Evolutionary conservation across 1,140 invertebrate species (phyloP).

Genomic region (Aphelinus atriplicis): DNA sequence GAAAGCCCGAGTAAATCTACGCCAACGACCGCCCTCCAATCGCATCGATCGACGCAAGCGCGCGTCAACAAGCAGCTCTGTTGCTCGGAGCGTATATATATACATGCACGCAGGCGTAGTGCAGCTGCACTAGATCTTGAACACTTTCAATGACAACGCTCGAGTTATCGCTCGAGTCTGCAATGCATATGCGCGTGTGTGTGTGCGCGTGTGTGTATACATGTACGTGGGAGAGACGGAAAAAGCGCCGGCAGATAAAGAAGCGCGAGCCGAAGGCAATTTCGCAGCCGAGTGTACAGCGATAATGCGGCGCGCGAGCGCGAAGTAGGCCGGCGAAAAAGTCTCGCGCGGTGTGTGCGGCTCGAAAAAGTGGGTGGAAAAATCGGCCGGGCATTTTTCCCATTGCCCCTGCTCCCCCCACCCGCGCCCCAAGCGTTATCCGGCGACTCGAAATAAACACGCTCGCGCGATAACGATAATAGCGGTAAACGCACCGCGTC

Average conservation of each 20-base stretch:
- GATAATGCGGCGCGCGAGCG: too few relatives aligned
- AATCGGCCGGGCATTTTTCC: conserved; percentile 46
- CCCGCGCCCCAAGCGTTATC: too few relatives aligned
- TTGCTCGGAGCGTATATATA: too few relatives aligned
- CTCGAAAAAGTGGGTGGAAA: conserved; percentile 62
- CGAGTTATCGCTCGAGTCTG: conserved; percentile 32
- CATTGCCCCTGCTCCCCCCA: background rate
- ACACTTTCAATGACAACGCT: conserved; percentile 60
- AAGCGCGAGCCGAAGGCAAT: conserved; percentile 38
- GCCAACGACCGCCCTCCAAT: too few relatives aligned
- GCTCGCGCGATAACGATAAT: conserved; percentile 51
- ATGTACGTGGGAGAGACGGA: conserved; percentile 1
- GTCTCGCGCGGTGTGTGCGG: conserved; percentile 50
- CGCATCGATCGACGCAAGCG: background rate
- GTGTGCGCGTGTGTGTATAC: background rate
- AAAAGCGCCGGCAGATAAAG: conserved; percentile 33
- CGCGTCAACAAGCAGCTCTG: background rate
- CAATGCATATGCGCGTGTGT: conserved; percentile 22
- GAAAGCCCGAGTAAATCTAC: too few relatives aligned
- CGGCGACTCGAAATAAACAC: too few relatives aligned
- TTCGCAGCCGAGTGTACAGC: background rate
- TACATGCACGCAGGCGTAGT: too few relatives aligned
- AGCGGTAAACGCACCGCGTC: background rate
- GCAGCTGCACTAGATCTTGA: conserved; percentile 63
- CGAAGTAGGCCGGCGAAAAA: conserved; percentile 63